A percentile compares a stretch with the other conserved stretches of the same genome.
Conservation (phyloP, 2,797 vertebrate genomes). For the Ambastaia sidthimunki region DNA sequence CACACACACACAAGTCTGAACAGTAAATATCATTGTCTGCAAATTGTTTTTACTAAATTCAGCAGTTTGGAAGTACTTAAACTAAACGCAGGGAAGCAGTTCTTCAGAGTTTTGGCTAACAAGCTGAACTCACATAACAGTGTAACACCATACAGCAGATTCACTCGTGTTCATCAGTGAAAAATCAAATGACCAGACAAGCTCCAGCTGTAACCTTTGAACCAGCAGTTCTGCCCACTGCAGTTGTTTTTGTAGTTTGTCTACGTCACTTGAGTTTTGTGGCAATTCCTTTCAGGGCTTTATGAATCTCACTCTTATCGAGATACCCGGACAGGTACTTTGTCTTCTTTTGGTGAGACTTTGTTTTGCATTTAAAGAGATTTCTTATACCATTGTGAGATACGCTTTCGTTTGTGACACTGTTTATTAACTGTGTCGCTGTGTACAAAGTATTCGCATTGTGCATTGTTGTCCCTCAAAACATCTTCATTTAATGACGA, state of each 20-base stretch:
- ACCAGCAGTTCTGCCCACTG: conserved; percentile 1
- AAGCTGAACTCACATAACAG: not conserved
- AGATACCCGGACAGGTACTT: conserved; percentile 17
- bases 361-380: conserved; percentile 21
- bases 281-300: conserved; percentile 21
- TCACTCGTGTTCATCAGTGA: conserved; percentile 32
- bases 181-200: conserved; percentile 32
- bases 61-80: not conserved
- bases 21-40: not conserved
- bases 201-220: conserved; percentile 18
- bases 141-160: conserved; percentile 22
- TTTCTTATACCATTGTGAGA: conserved; percentile 3
- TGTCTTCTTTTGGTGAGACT: conserved; percentile 15
- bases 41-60: not conserved
- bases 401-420: conserved; percentile 18
- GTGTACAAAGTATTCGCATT: conserved; percentile 1
- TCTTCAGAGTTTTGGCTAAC: not conserved
- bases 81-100: not conserved
- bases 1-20: too few species aligned
- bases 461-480: conserved; percentile 25
- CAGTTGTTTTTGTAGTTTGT: not conserved
- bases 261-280: not conserved
- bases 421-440: not conserved
- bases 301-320: conserved; percentile 4
- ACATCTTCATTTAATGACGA: conserved; percentile 50